Conservation (phyloP, 35 echinoderm and acorn worm species). For the Strongylocentrotus purpuratus region DNA sequence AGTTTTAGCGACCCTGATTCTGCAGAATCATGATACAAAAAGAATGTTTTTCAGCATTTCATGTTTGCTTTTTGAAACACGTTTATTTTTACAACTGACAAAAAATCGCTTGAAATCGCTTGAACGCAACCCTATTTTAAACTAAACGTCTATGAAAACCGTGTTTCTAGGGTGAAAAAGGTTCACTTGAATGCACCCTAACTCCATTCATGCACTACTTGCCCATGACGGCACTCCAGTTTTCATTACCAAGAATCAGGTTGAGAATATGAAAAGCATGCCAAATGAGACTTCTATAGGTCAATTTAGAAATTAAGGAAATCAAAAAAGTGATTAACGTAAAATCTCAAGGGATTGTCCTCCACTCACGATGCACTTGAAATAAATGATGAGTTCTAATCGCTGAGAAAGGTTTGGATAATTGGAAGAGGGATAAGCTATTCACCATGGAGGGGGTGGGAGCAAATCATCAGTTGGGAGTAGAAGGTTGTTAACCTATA, state of each 20-base stretch:
- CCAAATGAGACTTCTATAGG: neutral
- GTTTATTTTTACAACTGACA: too few relatives aligned
- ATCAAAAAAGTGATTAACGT: neutral
- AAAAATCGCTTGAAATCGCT: too few relatives aligned
- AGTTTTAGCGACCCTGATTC: too few relatives aligned
- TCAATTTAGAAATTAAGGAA: neutral
- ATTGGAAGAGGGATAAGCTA: neutral
- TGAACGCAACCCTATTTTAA: too few relatives aligned
- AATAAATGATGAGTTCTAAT: neutral
- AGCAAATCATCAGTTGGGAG: neutral
- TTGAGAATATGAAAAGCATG: neutral
- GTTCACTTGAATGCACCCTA: too few relatives aligned
- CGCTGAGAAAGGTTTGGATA: neutral
- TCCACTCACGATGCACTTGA: neutral
- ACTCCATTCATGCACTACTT: neutral
- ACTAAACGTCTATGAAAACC: too few relatives aligned
- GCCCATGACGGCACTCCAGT: neutral
- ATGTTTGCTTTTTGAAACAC: too few relatives aligned
- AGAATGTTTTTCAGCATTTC: too few relatives aligned
- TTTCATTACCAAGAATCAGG: neutral
- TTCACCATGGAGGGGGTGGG: neutral
- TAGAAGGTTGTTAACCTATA: too few relatives aligned
- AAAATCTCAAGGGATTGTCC: neutral
- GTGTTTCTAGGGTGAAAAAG: too few relatives aligned
- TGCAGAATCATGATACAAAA: too few relatives aligned